phyloP scores from a whole-genome alignment of 2,797 vertebrate genomes.

The Halcyon leucocephala region DNA sequence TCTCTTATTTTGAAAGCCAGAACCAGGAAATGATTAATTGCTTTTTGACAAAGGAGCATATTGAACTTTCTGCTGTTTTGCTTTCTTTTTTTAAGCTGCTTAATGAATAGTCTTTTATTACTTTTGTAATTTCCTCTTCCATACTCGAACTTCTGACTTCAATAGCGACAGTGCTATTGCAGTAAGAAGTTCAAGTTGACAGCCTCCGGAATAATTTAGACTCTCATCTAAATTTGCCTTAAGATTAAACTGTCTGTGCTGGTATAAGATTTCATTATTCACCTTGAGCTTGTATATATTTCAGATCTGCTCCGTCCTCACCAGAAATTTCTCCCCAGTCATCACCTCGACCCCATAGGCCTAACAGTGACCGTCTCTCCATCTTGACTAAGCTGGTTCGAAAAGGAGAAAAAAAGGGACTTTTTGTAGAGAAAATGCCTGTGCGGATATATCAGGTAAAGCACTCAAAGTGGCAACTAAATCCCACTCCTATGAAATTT shows the following conservation, averaged over 20 bases:
- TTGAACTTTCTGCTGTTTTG: background rate
- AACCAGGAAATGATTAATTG: background rate
- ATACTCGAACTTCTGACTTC: background rate
- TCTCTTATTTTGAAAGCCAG: background rate
- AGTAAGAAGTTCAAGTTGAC: background rate
- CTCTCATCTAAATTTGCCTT: background rate
- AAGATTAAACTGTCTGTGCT: background rate
- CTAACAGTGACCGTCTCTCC: constrained; percentile 96
- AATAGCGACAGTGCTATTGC: background rate
- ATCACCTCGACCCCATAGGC: constrained; percentile 94
- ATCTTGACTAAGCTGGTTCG: constrained; percentile 94
- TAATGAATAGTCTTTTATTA: background rate
- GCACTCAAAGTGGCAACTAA: background rate
- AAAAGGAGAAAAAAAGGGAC: constrained; percentile 97
- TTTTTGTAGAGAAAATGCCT: constrained; percentile 99
- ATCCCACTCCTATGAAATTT: background rate
- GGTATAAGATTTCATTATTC: background rate
- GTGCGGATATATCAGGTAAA: constrained; percentile 95
- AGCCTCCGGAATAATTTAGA: background rate
- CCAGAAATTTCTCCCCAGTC: constrained; percentile 98
- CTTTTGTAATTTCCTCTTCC: background rate
- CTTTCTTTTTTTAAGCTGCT: background rate
- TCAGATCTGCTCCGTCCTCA: constrained; percentile 95
- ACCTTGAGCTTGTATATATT: background rate
- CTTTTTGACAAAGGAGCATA: background rate